Evolutionary conservation across 1,140 invertebrate genomes (phyloP).

Genomic region (Lepidotrigona ventralis): DNA sequence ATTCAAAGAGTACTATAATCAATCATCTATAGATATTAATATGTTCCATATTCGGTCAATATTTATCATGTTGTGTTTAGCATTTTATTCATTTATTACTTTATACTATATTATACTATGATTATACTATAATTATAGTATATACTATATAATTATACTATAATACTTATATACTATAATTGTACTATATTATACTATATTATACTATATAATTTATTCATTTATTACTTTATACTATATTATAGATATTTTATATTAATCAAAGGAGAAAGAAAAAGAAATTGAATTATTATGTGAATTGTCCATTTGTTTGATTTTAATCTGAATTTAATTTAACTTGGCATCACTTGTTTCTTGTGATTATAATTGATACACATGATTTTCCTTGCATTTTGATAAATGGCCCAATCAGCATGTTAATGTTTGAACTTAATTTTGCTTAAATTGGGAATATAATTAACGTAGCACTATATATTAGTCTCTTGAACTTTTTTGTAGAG

Average conservation of each 20-base stretch:
- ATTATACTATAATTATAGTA: too few relatives aligned
- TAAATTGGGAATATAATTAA: background rate
- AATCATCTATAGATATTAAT: too few relatives aligned
- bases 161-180: too few relatives aligned
- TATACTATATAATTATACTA: too few relatives aligned
- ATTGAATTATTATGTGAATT: background rate
- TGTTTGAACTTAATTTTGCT: background rate
- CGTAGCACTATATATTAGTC: background rate
- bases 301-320: background rate
- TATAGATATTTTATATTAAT: background rate
- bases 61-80: too few relatives aligned
- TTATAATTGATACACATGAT: background rate
- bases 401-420: background rate
- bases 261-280: background rate
- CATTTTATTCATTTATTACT: too few relatives aligned
- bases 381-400: background rate
- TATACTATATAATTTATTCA: too few relatives aligned
- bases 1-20: too few relatives aligned
- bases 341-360: background rate
- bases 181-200: too few relatives aligned
- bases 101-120: too few relatives aligned
- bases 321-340: background rate
- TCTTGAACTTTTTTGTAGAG: background rate
- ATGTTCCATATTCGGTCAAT: too few relatives aligned
- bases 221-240: too few relatives aligned